Evolutionary conservation across 2,797 vertebrate species (phyloP).

Genomic region (Enteromius thamalakanensis): DNA sequence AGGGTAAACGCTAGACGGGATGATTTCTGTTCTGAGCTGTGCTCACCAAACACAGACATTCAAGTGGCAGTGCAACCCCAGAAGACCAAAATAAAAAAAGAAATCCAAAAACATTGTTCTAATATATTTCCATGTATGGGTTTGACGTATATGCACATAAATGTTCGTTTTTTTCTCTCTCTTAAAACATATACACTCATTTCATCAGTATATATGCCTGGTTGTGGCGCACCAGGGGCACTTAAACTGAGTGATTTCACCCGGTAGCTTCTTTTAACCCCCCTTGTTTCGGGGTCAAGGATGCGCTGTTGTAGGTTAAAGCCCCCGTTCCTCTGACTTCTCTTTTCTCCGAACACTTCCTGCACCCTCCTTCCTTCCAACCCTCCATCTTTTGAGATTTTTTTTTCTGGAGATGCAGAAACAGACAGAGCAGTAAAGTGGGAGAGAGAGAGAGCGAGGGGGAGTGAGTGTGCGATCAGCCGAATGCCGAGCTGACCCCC

Average conservation of each 20-base stretch:
- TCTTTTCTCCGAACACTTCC: conserved; percentile 56
- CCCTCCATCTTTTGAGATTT: conserved; percentile 64
- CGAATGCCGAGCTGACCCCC: conserved; percentile 73
- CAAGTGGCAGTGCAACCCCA: conserved; percentile 54
- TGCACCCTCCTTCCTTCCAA: conserved; percentile 56
- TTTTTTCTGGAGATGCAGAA: conserved; percentile 77
- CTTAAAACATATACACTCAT: conserved; percentile 70
- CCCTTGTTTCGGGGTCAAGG: conserved; percentile 60
- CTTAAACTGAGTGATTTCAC: conserved; percentile 64
- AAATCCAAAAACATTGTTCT: conserved; percentile 72
- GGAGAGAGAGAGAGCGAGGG: conserved; percentile 71
- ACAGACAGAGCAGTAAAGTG: conserved; percentile 81
- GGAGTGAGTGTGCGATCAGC: conserved; percentile 80
- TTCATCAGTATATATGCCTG: conserved; percentile 77
- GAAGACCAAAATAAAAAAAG: conserved; percentile 64
- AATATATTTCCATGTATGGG: conserved; percentile 71
- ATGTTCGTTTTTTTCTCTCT: conserved; percentile 65
- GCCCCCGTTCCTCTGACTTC: conserved; percentile 41
- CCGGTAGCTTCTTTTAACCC: conserved; percentile 63
- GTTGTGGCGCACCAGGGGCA: conserved; percentile 75
- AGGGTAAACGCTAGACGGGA: conserved; percentile 55
- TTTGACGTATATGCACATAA: conserved; percentile 62
- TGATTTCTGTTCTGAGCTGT: conserved; percentile 33
- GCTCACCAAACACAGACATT: conserved; percentile 35
- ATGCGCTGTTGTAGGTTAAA: conserved; percentile 64